Evolutionary conservation across 2,888 invertebrate genomes (phyloP), one percentile per base, ranked within the genome.

Genomic region (Calameuta filiformis): DNA sequence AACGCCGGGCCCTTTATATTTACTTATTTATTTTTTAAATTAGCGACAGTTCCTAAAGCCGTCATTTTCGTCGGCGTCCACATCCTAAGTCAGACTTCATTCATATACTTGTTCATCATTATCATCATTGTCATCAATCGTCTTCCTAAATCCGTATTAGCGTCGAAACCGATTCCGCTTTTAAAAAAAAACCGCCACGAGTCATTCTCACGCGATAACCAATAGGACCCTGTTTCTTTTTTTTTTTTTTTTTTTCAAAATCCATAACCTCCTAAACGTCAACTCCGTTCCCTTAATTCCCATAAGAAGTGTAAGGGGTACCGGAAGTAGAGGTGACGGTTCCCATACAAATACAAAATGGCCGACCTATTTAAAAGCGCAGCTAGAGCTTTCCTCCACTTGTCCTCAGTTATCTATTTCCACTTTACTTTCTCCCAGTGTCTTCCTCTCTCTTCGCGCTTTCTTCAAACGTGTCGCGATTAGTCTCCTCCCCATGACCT

Each of bases 1-100:
- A 76, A 78, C 78, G 76, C 78, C 78, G 78, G 78, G 78, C 78
- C 78, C 77, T 73, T 73, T 3, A 15, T 56, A 40, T 40, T 23
- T 56, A 56, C 9, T 15, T 23, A 56, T 23, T 23, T n/a, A n/a
- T n/a, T 56, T 56, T 23, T 35, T 35, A 4, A 56, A 56, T 56
- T 23, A 23, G 40, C 40, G 40, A 56, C 40, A 56, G 23, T 56
- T 56, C 40, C 40, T 56, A 56, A 23, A 56, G 40, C 40, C 40
- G 40, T 15, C 15, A 15, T 9, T 56, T 9, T 56, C 40, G 40
- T 56, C 40, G 40, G 23, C 40, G 23, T 56, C 40, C 23, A 15
- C 40, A 56, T 9, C 15, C 23, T 56, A 56, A 56, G 40, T 56
- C 40, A 56, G 40, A 56, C 40, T 56, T 56, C 40, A 56, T 56